These are phyloP conservation scores for Ailurus styani DNA, from an alignment of 2,113 vertebrate genomes.

Conservation along the genomic window DNA sequence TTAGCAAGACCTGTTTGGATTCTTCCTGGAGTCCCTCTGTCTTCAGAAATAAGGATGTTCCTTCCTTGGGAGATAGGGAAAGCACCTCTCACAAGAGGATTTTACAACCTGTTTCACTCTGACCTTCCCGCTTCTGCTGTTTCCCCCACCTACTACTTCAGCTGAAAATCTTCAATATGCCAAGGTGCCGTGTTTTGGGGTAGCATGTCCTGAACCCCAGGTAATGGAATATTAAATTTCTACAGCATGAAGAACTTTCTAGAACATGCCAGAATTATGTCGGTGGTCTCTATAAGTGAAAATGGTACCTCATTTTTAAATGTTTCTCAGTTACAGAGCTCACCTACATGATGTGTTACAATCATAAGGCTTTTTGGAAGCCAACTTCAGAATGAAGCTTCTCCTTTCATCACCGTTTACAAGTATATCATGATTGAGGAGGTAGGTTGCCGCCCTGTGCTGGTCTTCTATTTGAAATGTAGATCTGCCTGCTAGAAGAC, in stretches of 20 bases:
- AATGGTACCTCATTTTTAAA: not conserved
- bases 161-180: not conserved
- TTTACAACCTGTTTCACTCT: not conserved
- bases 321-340: not conserved
- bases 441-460: not conserved
- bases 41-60: not conserved
- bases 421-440: not conserved
- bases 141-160: not conserved
- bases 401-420: not conserved
- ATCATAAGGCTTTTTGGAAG: not conserved
- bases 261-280: not conserved
- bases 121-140: not conserved
- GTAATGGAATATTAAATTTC: not conserved
- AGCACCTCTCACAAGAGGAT: not conserved
- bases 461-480: not conserved
- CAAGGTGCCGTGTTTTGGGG: not conserved
- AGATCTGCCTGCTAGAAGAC: rapidly evolving
- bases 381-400: not conserved
- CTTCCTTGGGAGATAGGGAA: not conserved
- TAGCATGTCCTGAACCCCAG: not conserved
- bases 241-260: conserved; percentile 2
- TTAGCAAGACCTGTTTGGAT: not conserved
- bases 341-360: not conserved
- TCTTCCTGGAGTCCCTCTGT: not conserved
- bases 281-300: not conserved